Conservation (phyloP, 2,888 invertebrate genomes). For the Megamerina dolium region DNA sequence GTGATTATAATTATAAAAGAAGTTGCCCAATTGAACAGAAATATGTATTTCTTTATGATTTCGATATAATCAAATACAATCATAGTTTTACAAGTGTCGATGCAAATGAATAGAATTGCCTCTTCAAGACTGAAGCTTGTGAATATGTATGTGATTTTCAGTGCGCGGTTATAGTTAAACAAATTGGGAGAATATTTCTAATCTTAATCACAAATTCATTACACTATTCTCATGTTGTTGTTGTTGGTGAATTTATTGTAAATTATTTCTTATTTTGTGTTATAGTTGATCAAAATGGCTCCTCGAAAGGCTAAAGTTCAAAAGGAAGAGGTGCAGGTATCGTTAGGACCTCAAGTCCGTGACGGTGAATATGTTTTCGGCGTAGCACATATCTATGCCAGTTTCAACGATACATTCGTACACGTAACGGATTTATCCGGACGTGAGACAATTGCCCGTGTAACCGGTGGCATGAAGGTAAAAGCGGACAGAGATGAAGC, state of each 20-base stretch:
- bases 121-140: too few species aligned
- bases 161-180: too few species aligned
- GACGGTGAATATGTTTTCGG: slow-evolving; percentile 98
- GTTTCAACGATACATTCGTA: slow-evolving; percentile 99
- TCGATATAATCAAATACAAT: background rate
- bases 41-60: background rate
- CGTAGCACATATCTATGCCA: slow-evolving; percentile 98
- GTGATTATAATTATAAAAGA: slow-evolving; percentile 23
- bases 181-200: too few species aligned
- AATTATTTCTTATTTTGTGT: slow-evolving; percentile 15
- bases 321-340: slow-evolving; percentile 95
- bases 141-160: too few species aligned
- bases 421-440: slow-evolving; percentile 99
- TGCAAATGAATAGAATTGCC: slow-evolving; percentile 24
- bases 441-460: slow-evolving; percentile 87
- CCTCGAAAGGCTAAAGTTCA: slow-evolving; percentile 95
- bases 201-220: too few species aligned
- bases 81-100: slow-evolving; percentile 11
- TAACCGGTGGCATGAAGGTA: slow-evolving; percentile 99
- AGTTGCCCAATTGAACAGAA: background rate
- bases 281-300: slow-evolving; percentile 63
- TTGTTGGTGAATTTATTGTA: slow-evolving; percentile 18
- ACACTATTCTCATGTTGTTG: slow-evolving; percentile 9
- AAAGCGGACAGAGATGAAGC: slow-evolving; percentile 99
- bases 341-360: slow-evolving; percentile 90